A percentile compares a stretch with the other conserved stretches of the same genome.
These are phyloP conservation scores for Bruchidius siliquastri DNA, from an alignment of 2,888 invertebrate species.

Conservation along the genomic window DNA sequence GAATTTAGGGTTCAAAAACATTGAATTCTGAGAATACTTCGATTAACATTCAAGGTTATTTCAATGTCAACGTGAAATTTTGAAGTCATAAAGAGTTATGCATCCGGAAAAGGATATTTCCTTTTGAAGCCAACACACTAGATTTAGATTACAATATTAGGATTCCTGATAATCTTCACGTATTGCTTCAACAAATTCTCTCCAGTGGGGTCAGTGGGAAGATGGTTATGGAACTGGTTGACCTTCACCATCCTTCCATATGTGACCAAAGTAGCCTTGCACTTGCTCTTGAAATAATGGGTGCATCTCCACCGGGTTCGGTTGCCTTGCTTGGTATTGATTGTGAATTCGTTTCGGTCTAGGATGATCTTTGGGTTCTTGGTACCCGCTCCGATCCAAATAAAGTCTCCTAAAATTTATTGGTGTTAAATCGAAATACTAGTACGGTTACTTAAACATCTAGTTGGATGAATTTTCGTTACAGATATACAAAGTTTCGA, in stretches of 20 bases:
- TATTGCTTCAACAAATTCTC: slow-evolving; percentile 15
- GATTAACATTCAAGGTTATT: no score
- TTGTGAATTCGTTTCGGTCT: slow-evolving; percentile 27
- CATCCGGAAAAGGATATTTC: no score
- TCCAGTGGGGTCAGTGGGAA: slow-evolving; percentile 22
- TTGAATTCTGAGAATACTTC: no score
- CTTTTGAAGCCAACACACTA: no score
- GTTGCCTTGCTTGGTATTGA: slow-evolving; percentile 23
- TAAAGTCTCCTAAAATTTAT: slow-evolving; percentile 19
- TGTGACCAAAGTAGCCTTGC: slow-evolving; percentile 29
- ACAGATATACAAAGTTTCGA: no score
- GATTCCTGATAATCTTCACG: slow-evolving; percentile 8
- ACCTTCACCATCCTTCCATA: slow-evolving; percentile 29
- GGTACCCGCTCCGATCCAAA: slow-evolving; percentile 24
- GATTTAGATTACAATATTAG: not conserved
- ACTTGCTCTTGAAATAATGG: slow-evolving; percentile 30
- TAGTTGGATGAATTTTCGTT: no score
- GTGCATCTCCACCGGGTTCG: slow-evolving; percentile 31
- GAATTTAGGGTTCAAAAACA: no score
- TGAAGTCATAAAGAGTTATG: no score
- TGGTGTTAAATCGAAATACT: not conserved
- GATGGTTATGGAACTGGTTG: slow-evolving; percentile 30
- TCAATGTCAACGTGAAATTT: no score
- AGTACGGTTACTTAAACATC: no score
- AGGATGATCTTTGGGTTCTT: slow-evolving; percentile 31